Base-by-base conservation (phyloP, 2,797 vertebrate species). In the Lacerta viridis region DNA sequence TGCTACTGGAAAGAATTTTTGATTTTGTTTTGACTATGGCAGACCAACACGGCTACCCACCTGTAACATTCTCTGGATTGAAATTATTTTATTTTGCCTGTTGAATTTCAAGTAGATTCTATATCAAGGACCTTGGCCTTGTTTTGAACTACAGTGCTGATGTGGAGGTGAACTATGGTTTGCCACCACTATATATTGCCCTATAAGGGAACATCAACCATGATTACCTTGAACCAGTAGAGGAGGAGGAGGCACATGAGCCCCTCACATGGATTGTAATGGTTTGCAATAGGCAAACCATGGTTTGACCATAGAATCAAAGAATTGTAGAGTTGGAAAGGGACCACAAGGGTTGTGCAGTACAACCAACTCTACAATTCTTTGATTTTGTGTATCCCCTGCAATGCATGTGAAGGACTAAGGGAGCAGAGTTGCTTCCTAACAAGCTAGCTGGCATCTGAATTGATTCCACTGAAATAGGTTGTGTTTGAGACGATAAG, bases 381-480 rank as follows among this genome's bases (percentile, higher is more conserved):
- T 55, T 55, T 55, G 3, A 55, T 55, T 55, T 15, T 55, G 11
- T 55, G 50, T 15, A 55, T 15, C 50, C 50, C 50, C 50, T 55
- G 50, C 50, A 55, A 55, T 15, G 50, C 50, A 55, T 82, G 23
- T 27, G 25, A 29, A 43, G 8, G 36, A 9, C 61, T 27, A 36
- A 29, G 36, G 23, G 0, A 36, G 36, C 36, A 29, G 36, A 27
- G 9, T 41, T 66, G 10, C 66, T 41, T 82, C 61, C 15, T 36
- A 36, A 80, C 18, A 4, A 10, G 6, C 8, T 66, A 20, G n/a
- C 55, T 66, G 36, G n/a, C 36, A 68, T 66, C 20, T 81, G 36
- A 66, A 91, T 29, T 41, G 39, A 92, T 85, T 85, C 55, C 88
- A 88, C 77, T 89, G 90, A 94, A 92, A 92, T 94, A 84, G n/a